These are phyloP conservation scores for Fregata magnificens DNA, from an alignment of 2,113 vertebrate species.

Conservation along the genomic window DNA sequence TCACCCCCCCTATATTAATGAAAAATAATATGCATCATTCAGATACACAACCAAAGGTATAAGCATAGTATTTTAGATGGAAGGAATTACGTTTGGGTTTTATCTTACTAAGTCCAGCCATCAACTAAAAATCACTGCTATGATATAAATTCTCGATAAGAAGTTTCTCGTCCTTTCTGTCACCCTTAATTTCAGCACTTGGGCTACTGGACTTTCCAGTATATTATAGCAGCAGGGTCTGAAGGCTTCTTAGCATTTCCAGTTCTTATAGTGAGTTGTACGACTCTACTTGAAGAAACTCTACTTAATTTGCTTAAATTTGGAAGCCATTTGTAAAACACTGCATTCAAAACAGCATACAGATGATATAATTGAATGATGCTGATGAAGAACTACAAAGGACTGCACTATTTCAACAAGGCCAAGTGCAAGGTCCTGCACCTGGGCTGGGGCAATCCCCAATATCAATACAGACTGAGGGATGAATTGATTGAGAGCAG, in stretches of 20 bases:
- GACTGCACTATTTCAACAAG: background rate
- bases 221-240: background rate
- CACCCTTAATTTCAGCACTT: background rate
- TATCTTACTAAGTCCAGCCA: background rate
- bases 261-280: background rate
- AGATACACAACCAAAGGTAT: background rate
- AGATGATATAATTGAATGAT: background rate
- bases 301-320: background rate
- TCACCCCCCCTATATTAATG: background rate
- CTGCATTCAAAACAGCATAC: background rate
- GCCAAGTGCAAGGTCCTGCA: background rate
- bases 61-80: background rate
- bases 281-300: background rate
- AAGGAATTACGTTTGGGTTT: background rate
- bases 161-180: background rate
- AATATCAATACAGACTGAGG: background rate
- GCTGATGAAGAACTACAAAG: background rate
- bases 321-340: background rate
- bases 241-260: background rate
- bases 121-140: background rate
- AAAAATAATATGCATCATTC: background rate
- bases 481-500: background rate
- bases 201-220: background rate
- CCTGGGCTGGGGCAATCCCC: background rate
- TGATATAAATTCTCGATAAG: background rate